A percentile compares a stretch with the other conserved stretches of the same genome.
phyloP scores from a whole-genome alignment of 2,888 invertebrate genomes.

The Synanthedon myopaeformis region DNA sequence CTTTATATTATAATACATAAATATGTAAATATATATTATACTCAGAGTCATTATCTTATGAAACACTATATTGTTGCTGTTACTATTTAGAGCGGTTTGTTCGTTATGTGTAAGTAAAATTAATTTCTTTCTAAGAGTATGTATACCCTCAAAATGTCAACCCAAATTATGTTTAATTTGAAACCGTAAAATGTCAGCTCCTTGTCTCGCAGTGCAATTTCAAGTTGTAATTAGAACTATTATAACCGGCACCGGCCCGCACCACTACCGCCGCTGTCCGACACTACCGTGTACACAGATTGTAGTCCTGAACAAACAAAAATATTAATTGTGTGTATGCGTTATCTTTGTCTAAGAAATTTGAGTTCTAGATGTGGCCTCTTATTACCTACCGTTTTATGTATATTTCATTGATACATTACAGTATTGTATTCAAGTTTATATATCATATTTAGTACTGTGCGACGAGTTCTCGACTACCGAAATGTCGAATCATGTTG shows the following conservation, averaged over 20 bases:
- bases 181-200: background rate
- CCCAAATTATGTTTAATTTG: background rate
- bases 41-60: no score
- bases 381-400: no score
- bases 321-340: constrained; percentile 35
- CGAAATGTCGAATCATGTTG: no score
- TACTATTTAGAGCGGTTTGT: no score
- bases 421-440: no score
- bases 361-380: no score
- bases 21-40: no score
- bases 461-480: no score
- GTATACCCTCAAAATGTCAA: background rate
- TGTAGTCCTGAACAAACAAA: constrained; percentile 51
- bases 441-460: no score
- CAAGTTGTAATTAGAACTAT: background rate
- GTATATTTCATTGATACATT: no score
- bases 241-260: constrained; percentile 10
- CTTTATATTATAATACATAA: no score
- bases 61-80: no score
- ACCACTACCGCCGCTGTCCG: background rate
- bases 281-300: constrained; percentile 17
- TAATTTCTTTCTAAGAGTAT: background rate
- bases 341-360: background rate
- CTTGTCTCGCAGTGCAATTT: background rate
- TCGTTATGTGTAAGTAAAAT: background rate